phyloP scores from a whole-genome alignment of 2,113 vertebrate species.

The Uropsilus gracilis region DNA sequence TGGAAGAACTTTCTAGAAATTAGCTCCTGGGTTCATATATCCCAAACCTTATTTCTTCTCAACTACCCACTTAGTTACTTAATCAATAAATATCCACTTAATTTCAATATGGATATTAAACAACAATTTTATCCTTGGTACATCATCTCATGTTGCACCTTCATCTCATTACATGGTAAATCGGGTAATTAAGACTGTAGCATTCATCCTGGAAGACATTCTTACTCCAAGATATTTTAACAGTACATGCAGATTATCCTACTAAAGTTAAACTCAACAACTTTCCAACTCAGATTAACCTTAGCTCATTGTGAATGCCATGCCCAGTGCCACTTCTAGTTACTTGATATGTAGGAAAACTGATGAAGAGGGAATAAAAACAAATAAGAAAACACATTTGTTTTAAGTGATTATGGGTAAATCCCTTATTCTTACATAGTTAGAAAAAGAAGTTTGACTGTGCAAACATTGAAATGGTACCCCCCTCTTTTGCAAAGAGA shows the following conservation, averaged over 20 bases:
- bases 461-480: background rate
- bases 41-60: background rate
- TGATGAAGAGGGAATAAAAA: background rate
- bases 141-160: background rate
- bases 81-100: too few relatives aligned
- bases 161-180: background rate
- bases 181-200: background rate
- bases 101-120: too few relatives aligned
- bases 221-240: background rate
- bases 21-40: background rate
- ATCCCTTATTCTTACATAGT: background rate
- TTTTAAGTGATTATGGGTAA: background rate
- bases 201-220: background rate
- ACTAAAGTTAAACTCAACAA: background rate
- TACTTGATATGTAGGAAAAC: background rate
- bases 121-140: background rate
- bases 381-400: background rate
- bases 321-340: background rate
- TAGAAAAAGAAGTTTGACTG: background rate
- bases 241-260: background rate
- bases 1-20: background rate
- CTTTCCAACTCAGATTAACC: background rate
- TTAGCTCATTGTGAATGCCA: background rate
- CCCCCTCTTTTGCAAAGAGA: too few relatives aligned
- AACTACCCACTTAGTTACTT: background rate